These are phyloP conservation scores for Lampris incognitus DNA, from an alignment of 2,113 vertebrate species.

Conservation along the genomic window DNA sequence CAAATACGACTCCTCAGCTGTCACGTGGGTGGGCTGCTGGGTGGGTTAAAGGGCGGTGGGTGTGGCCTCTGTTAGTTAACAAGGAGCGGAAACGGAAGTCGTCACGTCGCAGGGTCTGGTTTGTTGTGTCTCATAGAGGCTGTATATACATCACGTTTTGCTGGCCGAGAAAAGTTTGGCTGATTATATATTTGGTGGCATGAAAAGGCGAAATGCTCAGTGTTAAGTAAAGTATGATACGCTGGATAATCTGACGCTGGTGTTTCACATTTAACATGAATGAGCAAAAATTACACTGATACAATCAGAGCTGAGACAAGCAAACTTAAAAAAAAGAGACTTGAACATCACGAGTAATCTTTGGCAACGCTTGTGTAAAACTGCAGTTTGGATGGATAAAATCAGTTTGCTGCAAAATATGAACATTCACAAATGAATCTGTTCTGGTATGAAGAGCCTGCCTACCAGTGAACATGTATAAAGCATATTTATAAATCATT, in stretches of 20 bases:
- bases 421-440: conserved; percentile 13
- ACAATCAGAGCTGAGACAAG: conserved; percentile 3
- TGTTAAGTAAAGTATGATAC: conserved; percentile 19
- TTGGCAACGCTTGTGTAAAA: conserved; percentile 9
- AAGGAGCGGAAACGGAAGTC: no score
- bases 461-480: conserved; percentile 1
- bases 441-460: neutral
- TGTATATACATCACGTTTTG: conserved; percentile 13
- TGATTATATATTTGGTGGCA: conserved; percentile 25
- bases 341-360: neutral
- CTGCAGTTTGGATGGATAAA: conserved; percentile 14
- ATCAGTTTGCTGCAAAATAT: conserved; percentile 14
- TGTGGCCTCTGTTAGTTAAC: no score
- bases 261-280: conserved; percentile 65
- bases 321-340: conserved; percentile 24
- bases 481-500: conserved; percentile 26
- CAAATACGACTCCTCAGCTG: no score
- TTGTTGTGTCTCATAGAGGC: conserved; percentile 4
- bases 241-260: conserved; percentile 31
- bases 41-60: no score
- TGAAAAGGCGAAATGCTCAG: conserved; percentile 1
- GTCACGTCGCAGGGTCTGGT: no score
- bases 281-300: conserved; percentile 5
- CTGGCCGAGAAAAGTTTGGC: conserved; percentile 9
- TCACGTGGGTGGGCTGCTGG: no score